Evolutionary conservation across 1,140 invertebrate species (phyloP).

Genomic region (Drosophila murphyi): DNA sequence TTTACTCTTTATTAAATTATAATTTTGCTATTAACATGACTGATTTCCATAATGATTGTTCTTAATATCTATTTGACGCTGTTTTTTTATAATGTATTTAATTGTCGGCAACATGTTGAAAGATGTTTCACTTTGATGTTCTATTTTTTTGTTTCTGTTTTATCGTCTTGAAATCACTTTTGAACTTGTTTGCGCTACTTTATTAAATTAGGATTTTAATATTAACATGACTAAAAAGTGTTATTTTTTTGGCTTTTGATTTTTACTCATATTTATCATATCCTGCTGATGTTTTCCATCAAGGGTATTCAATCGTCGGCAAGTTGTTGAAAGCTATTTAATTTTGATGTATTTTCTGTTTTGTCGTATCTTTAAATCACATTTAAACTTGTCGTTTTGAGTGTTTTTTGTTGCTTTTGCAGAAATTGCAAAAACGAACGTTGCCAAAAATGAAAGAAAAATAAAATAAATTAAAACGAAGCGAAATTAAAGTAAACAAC

Average conservation of each 20-base stretch:
- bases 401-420: slow-evolving; percentile 55
- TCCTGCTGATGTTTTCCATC: background rate
- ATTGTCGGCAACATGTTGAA: slow-evolving; percentile 22
- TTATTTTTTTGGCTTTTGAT: too few relatives aligned
- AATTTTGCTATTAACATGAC: too few relatives aligned
- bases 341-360: slow-evolving; percentile 2
- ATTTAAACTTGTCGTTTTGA: slow-evolving; percentile 62
- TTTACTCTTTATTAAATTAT: too few relatives aligned
- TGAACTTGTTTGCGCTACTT: too few relatives aligned
- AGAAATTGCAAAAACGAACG: slow-evolving; percentile 51
- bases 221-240: too few relatives aligned
- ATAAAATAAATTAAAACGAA: slow-evolving; percentile 37
- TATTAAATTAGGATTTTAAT: too few relatives aligned
- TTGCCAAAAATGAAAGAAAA: slow-evolving; percentile 31
- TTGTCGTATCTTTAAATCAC: slow-evolving; percentile 11
- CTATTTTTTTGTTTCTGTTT: background rate
- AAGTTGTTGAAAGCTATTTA: slow-evolving; percentile 29
- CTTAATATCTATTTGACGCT: too few relatives aligned
- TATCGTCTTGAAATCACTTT: background rate
- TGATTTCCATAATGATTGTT: too few relatives aligned
- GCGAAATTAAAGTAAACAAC: slow-evolving; percentile 60
- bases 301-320: slow-evolving; percentile 1
- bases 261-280: background rate
- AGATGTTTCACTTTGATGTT: slow-evolving; percentile 13
- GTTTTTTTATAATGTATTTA: too few relatives aligned